A percentile compares a stretch with the other conserved stretches of the same genome.
These are phyloP conservation scores for Hydropsyche tenuis DNA, from an alignment of 1,140 invertebrate species.

Conservation along the genomic window DNA sequence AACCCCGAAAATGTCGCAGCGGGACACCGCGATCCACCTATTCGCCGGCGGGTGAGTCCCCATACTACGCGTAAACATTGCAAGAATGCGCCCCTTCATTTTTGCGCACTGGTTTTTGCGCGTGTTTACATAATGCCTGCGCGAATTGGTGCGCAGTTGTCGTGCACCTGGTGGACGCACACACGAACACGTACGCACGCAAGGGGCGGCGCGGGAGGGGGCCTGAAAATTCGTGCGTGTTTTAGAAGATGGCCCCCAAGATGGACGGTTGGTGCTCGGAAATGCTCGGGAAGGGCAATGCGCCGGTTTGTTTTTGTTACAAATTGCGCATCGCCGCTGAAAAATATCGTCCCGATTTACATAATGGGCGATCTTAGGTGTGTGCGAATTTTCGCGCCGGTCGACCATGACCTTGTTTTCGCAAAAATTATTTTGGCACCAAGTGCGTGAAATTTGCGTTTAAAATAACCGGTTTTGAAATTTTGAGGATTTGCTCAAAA, in stretches of 20 bases:
- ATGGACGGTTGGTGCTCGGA: too few relatives aligned
- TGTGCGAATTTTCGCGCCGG: too few relatives aligned
- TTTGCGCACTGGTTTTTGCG: constrained; percentile 11
- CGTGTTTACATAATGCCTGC: constrained; percentile 16
- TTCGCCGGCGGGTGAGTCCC: constrained; percentile 81
- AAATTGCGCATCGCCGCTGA: too few relatives aligned
- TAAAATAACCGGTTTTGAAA: too few relatives aligned
- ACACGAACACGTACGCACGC: not conserved
- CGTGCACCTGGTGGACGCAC: not conserved
- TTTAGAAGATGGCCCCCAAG: too few relatives aligned
- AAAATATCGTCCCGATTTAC: not conserved
- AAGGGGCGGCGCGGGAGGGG: not conserved
- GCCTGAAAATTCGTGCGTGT: too few relatives aligned
- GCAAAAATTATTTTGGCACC: not conserved
- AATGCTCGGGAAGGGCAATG: too few relatives aligned
- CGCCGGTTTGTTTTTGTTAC: too few relatives aligned
- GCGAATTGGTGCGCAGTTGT: constrained; percentile 21
- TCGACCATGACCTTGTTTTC: not conserved
- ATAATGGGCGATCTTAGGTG: not conserved
- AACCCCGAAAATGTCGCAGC: constrained; percentile 67
- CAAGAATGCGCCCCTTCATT: constrained; percentile 13
- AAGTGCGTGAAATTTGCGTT: too few relatives aligned
- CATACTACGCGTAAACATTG: constrained; percentile 35
- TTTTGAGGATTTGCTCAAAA: too few relatives aligned
- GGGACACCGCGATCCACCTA: constrained; percentile 84